phyloP scores from a whole-genome alignment of 2,888 invertebrate species.

The Cheilosia vernalis region DNA sequence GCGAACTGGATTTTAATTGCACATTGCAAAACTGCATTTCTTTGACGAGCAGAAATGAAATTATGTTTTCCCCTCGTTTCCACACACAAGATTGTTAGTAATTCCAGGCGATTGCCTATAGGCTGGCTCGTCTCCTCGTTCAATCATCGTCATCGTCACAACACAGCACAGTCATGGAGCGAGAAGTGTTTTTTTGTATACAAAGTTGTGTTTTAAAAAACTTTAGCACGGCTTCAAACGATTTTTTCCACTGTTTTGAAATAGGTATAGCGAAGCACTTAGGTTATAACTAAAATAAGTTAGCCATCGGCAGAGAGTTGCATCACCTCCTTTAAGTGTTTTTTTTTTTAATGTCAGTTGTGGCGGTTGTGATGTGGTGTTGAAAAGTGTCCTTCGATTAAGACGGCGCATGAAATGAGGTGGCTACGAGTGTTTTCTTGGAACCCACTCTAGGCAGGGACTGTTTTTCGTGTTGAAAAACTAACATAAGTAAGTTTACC shows the following conservation, averaged over 20 bases:
- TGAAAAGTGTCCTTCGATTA: neutral
- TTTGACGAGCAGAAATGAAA: conserved; percentile 35
- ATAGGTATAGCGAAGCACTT: too few species aligned
- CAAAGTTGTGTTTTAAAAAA: neutral
- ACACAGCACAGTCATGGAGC: neutral
- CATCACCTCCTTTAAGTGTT: conserved; percentile 13
- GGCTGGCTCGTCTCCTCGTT: neutral
- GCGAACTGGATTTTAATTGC: conserved; percentile 42
- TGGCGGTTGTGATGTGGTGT: neutral
- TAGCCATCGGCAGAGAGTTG: conserved; percentile 2
- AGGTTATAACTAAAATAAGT: neutral
- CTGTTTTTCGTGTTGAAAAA: too few species aligned
- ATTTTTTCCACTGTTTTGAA: neutral
- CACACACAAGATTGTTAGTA: conserved; percentile 13
- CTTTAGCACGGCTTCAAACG: neutral
- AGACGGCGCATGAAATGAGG: neutral
- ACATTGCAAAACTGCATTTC: conserved; percentile 30
- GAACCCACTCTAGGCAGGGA: too few species aligned
- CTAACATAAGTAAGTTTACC: too few species aligned
- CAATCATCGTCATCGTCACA: neutral
- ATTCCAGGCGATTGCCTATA: conserved; percentile 15
- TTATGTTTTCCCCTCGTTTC: conserved; percentile 7
- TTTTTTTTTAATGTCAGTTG: neutral
- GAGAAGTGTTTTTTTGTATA: neutral
- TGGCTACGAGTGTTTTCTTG: neutral